Percentiles rank a stretch among this genome's conserved stretches.
Conservation (phyloP, 2,797 vertebrate genomes). For the Jordanella pulchra region DNA sequence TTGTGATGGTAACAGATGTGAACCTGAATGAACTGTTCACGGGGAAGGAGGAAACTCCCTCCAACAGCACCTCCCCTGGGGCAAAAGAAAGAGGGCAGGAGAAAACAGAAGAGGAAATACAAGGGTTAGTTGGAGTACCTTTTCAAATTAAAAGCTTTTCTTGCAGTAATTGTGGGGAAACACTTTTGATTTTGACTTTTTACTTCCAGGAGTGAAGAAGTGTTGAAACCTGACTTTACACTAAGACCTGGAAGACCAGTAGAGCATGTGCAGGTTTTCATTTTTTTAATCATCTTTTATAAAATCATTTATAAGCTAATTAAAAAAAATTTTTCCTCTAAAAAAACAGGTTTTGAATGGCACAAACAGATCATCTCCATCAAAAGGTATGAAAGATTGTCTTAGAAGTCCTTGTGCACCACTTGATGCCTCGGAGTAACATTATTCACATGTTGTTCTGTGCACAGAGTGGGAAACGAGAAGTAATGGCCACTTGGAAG, state of each 20-base stretch:
- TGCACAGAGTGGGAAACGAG: constrained; percentile 53
- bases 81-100: constrained; percentile 40
- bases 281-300: neutral
- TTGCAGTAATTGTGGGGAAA: constrained; percentile 1
- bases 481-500: constrained; percentile 60
- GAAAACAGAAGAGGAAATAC: constrained; percentile 31
- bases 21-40: constrained; percentile 65
- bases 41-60: constrained; percentile 37
- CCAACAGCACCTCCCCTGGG: constrained; percentile 27
- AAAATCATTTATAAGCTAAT: neutral
- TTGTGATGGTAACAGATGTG: constrained; percentile 65
- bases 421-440: neutral
- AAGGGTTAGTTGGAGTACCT: constrained; percentile 46
- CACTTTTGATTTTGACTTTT: constrained; percentile 1
- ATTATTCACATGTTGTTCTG: constrained; percentile 22
- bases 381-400: constrained; percentile 53
- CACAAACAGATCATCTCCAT: constrained; percentile 28
- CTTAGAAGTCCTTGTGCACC: neutral
- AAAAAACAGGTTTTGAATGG: constrained; percentile 36
- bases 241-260: constrained; percentile 33
- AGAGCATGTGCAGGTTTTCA: constrained; percentile 50
- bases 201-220: constrained; percentile 49
- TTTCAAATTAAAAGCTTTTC: constrained; percentile 1
- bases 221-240: constrained; percentile 29
- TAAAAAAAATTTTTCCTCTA: neutral